Evolutionary conservation across 2,888 invertebrate genomes (phyloP), one percentile per base, ranked within the genome.

Genomic region (Cerastis leucographa): DNA sequence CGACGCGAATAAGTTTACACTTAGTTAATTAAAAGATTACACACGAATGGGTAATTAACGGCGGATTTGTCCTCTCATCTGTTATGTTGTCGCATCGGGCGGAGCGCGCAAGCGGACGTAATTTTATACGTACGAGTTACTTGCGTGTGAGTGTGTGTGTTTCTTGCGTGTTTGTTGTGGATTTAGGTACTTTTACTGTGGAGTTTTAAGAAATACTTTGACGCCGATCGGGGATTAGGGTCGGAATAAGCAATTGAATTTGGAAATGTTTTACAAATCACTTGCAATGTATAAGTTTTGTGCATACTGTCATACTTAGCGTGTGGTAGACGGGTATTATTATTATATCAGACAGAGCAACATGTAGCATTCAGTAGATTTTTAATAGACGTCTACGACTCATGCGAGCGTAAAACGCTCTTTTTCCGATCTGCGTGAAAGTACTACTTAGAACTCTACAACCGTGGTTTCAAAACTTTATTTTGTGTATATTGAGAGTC

Each of bases 21-120:
- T 93, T 92, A 93, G 93, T 93, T 95, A 95, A 95, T 95, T 96
- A 95, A 95, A 95, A 95, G 95, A 95, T 95, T 95, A 95, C 95
- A 95, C 94, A 92, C 92, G 94, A 94, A 94, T 92, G 92, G 94
- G 90, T 95, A 95, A 95, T 96, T 95, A 95, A 94, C 93, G 90
- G 89, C 87, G 93, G 94, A 95, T 95, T 94, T 94, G 94, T 93
- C 92, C 93, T 89, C 93, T 93, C 94, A 91, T 94, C 93, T 94
- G 93, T 91, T 92, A 93, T 91, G 89, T 89, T 91, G 91, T 89
- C 89, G 89, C 90, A 85, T 87, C 89, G 87, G 80, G 78, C 85
- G 91, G 90, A 90, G 89, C 89, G 79, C 80, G 81, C 81, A 87
- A 87, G 89, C 88, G 87, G 81, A 90, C 88, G 89, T 90, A 91